Evolutionary conservation across 2,888 invertebrate genomes (phyloP).

Genomic region (Isoperla grammatica): DNA sequence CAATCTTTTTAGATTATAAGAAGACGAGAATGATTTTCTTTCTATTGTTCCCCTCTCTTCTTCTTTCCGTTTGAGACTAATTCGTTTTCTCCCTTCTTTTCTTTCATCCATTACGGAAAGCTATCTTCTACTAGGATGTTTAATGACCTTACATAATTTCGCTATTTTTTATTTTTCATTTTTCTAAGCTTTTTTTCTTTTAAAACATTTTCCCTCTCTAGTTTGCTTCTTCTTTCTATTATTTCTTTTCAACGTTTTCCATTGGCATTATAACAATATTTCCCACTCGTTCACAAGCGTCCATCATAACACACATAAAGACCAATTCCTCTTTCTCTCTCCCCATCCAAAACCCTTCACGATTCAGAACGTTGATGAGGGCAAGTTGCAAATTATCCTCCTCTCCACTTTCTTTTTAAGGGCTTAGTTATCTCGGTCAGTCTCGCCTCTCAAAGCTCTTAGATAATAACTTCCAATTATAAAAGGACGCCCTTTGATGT

Average conservation of each 20-base stretch:
- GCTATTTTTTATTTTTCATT: conserved; percentile 4
- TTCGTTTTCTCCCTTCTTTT: conserved; percentile 7
- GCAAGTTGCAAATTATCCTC: too few relatives aligned
- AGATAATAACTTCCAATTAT: too few relatives aligned
- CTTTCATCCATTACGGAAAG: conserved; percentile 18
- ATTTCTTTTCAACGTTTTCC: background rate
- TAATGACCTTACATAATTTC: conserved; percentile 27
- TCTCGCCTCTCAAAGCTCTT: too few relatives aligned
- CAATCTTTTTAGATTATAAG: conserved; percentile 25
- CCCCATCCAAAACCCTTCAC: too few relatives aligned
- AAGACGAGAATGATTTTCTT: conserved; percentile 22
- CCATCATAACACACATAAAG: too few relatives aligned
- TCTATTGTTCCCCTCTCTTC: conserved; percentile 12
- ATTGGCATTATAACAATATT: conserved; percentile 17
- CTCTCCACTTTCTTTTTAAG: too few relatives aligned
- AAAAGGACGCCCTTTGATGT: too few relatives aligned
- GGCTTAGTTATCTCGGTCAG: too few relatives aligned
- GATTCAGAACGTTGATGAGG: too few relatives aligned
- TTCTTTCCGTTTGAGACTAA: conserved; percentile 17
- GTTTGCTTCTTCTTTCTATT: background rate
- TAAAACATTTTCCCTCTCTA: background rate
- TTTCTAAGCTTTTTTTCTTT: conserved; percentile 1
- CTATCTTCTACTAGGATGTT: conserved; percentile 21
- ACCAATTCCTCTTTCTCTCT: too few relatives aligned
- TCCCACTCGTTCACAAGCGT: too few relatives aligned